Percentiles rank a stretch among this genome's conserved stretches.
Conservation (phyloP, 2,797 vertebrate genomes). For the Neosilurus hyrtlii region DNA sequence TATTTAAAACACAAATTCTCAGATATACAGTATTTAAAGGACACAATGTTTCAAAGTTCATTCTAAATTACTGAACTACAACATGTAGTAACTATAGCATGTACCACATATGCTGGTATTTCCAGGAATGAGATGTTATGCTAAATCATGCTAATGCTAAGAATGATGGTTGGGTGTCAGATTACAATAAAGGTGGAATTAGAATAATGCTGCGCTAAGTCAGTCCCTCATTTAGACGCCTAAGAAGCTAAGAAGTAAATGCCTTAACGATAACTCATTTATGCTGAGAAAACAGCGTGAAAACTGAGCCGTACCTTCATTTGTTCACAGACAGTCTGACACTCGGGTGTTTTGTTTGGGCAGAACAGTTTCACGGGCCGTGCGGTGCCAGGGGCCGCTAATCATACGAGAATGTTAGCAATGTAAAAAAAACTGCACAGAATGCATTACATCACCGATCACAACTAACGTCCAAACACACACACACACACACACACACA, state of each 20-base stretch:
- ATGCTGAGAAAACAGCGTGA: neutral
- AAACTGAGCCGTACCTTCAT: neutral
- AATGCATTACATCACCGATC: constrained; percentile 24
- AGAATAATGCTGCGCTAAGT: neutral
- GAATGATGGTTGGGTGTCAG: neutral
- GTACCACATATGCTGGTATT: neutral
- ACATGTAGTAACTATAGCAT: neutral
- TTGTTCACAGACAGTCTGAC: too few species aligned
- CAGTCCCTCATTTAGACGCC: too few species aligned
- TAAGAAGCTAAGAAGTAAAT: neutral
- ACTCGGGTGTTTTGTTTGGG: neutral
- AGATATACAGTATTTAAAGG: neutral
- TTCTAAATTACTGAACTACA: neutral
- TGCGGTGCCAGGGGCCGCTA: neutral
- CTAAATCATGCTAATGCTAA: neutral
- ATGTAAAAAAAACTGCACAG: constrained; percentile 4
- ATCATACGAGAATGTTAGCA: constrained; percentile 11
- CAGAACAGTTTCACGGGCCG: neutral
- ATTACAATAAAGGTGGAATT: neutral
- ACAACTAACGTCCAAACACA: neutral
- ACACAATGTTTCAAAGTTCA: neutral
- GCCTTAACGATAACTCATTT: neutral
- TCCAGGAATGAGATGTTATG: neutral
- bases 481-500: neutral
- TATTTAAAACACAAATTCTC: neutral